A percentile compares a stretch with the other conserved stretches of the same genome.
Conservation (phyloP, 2,797 vertebrate species). For the Salmo trutta region DNA sequence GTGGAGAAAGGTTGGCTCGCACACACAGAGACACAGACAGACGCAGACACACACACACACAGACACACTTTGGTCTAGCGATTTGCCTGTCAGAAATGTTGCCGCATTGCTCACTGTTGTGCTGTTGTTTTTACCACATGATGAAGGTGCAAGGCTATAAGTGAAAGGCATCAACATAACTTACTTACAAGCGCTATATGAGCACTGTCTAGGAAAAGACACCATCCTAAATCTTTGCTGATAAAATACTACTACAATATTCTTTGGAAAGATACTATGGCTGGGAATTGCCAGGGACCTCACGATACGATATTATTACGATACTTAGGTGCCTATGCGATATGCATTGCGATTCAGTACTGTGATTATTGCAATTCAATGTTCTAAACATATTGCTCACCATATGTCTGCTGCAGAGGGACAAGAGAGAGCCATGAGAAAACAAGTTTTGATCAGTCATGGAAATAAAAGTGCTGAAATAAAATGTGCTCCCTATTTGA, state of each 20-base stretch:
- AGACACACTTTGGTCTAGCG: background rate
- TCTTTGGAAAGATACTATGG: background rate
- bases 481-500: no score
- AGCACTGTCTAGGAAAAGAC: background rate
- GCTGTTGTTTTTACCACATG: background rate
- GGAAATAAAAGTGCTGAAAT: no score
- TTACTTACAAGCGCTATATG: background rate
- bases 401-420: no score
- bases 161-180: no score
- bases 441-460: no score
- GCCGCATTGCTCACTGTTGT: background rate
- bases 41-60: background rate
- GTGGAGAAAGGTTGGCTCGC: slow-evolving; percentile 31
- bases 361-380: no score
- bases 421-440: no score
- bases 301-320: no score
- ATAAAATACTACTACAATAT: background rate
- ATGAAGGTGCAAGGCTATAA: background rate
- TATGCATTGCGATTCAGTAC: no score
- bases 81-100: background rate
- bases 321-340: no score
- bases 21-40: background rate
- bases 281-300: no score
- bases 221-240: background rate
- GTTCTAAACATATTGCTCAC: no score